A percentile compares a stretch with the other conserved stretches of the same genome.
phyloP scores from a whole-genome alignment of 1,140 invertebrate species.

The Rhopalosiphum maidis region DNA sequence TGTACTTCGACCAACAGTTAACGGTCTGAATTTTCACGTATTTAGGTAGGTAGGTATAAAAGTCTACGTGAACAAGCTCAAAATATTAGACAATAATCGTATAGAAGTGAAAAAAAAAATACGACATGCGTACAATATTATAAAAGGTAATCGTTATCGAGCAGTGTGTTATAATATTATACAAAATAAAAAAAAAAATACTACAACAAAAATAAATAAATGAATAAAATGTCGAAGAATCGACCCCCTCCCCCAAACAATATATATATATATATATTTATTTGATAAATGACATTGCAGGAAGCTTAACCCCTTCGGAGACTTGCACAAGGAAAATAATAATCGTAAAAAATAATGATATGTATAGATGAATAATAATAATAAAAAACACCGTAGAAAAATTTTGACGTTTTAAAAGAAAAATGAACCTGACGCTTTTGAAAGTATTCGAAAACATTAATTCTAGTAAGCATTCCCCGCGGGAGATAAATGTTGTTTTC shows the following conservation, averaged over 20 bases:
- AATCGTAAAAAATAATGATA: conserved; percentile 36
- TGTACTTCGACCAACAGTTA: neutral
- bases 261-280: neutral
- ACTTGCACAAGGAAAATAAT: conserved; percentile 37
- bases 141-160: conserved; percentile 24
- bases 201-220: conserved; percentile 22
- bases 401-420: conserved; percentile 53
- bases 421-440: conserved; percentile 55
- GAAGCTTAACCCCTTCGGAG: conserved; percentile 47
- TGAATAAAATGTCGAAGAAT: conserved; percentile 47
- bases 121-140: neutral
- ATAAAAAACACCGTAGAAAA: conserved; percentile 55
- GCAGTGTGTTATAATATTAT: neutral
- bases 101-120: neutral
- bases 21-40: neutral
- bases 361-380: conserved; percentile 37
- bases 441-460: conserved; percentile 55
- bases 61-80: neutral
- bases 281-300: conserved; percentile 54
- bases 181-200: neutral
- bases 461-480: conserved; percentile 22
- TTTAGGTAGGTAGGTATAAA: neutral
- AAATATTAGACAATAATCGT: conserved; percentile 12
- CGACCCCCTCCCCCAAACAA: neutral
- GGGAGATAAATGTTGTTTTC: conserved; percentile 53